Base-by-base conservation (phyloP, 2,888 invertebrate species). In the Hartigia nigra region DNA sequence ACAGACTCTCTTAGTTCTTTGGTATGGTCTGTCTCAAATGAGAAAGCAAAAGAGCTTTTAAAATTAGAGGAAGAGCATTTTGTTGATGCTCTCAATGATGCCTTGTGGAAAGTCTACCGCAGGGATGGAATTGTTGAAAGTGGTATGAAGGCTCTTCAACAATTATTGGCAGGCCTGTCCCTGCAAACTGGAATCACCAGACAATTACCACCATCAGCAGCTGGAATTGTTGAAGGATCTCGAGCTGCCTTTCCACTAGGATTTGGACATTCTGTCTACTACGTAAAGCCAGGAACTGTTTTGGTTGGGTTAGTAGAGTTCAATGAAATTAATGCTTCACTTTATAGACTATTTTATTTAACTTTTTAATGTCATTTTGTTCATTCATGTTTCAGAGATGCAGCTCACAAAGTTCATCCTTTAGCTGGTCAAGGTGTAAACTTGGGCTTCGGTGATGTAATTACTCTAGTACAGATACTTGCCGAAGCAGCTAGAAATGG, bases 361-460 rank as follows among this genome's bases (percentile, higher is more conserved):
- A 31, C 9, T 72, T 12, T 72, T 32, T 74, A 39, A 79, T 74
- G 79, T 82, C 77, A 76, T 82, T 87, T 92, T 55, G 9, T 55
- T 23, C 1, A 55, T 55, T 55, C 55, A 23, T 55, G 23, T 23
- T 55, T 69, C 87, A 96, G 96, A 0, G 97, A 97, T 92, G 96
- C 97, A 72, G 96, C 97, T 0, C 96, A 99, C 92, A 94, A 98
- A 83, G 94, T 99, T 32, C 99, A 99, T 92, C 99, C 99, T 0
- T 91, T 99, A 84, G 99, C 99, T 69, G 99, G 99, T 0, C 99
- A 99, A 92, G 99, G 99, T 12, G 98, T 99, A 0, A 99, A 99
- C 93, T 93, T 99, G 74, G 99, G 99, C 1, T 98, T 99, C 91
- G 97, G 98, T 12, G 99, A 99, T 92, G 95, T 98, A 0, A 92